Percentiles rank a stretch among this genome's conserved stretches.
phyloP scores from a whole-genome alignment of 2,888 invertebrate genomes.

The Orthonevra nobilis region DNA sequence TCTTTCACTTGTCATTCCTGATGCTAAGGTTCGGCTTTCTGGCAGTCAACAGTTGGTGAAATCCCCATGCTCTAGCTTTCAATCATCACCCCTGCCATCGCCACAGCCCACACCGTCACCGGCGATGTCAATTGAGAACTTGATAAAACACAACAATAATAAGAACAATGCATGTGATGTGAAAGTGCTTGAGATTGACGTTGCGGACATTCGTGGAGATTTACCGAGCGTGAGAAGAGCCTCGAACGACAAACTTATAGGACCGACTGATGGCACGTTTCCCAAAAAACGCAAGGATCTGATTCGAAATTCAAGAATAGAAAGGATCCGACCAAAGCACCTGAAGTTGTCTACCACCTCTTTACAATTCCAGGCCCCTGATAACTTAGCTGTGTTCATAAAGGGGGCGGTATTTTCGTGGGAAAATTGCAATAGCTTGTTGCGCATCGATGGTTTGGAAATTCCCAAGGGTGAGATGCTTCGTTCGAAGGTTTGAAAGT shows the following conservation, averaged over 20 bases:
- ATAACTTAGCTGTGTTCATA: constrained; percentile 78
- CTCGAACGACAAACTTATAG: constrained; percentile 39
- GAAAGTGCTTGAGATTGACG: constrained; percentile 43
- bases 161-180: constrained; percentile 31
- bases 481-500: neutral
- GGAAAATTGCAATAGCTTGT: constrained; percentile 67
- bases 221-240: constrained; percentile 15
- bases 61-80: constrained; percentile 28
- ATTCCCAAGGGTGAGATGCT: constrained; percentile 79
- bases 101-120: constrained; percentile 35
- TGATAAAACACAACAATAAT: constrained; percentile 57
- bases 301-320: constrained; percentile 52
- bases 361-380: constrained; percentile 77
- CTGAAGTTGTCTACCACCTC: constrained; percentile 71
- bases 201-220: constrained; percentile 10
- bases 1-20: constrained; percentile 23
- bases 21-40: constrained; percentile 24
- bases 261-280: constrained; percentile 42
- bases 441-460: constrained; percentile 76
- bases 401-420: constrained; percentile 77
- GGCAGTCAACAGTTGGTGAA: constrained; percentile 34
- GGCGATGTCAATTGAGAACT: constrained; percentile 48
- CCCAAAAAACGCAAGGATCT: constrained; percentile 63
- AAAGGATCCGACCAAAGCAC: constrained; percentile 50
- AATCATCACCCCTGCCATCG: constrained; percentile 25